Percentiles rank a stretch among this genome's conserved stretches.
These are phyloP conservation scores for Coelopa pilipes DNA, from an alignment of 2,888 invertebrate genomes.

Conservation along the genomic window DNA sequence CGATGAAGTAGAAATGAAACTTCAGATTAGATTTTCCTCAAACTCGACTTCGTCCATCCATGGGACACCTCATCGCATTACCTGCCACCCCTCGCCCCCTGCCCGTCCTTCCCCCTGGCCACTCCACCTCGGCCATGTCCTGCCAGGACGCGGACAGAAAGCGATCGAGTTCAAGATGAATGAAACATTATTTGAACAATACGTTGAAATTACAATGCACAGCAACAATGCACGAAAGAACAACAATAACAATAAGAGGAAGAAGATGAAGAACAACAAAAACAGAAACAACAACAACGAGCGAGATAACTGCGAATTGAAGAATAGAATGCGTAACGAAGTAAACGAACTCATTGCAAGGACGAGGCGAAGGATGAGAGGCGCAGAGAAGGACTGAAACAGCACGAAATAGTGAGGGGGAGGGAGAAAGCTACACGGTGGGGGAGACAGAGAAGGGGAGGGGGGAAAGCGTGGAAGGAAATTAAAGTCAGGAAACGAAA, in stretches of 20 bases:
- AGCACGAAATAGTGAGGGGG: not conserved
- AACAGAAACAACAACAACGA: not conserved
- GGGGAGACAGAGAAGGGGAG: not conserved
- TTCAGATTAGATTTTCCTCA: conserved; percentile 5
- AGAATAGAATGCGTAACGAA: conserved; percentile 26
- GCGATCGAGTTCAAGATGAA: conserved; percentile 33
- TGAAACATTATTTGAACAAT: conserved; percentile 36
- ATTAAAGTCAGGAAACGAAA: no score
- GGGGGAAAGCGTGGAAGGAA: not conserved
- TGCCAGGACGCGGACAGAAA: not conserved
- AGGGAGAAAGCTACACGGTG: no score
- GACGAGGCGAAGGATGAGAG: conserved; percentile 13
- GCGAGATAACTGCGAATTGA: not conserved
- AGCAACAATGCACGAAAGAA: not conserved
- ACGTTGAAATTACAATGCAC: conserved; percentile 19
- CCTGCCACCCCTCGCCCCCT: not conserved
- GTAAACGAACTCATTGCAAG: conserved; percentile 44
- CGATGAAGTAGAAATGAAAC: not conserved
- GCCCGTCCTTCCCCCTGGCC: not conserved
- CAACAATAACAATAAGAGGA: not conserved
- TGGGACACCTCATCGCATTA: not conserved
- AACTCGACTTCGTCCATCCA: not conserved
- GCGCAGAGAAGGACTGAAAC: conserved; percentile 14
- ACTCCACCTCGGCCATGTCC: not conserved
- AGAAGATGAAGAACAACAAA: not conserved